Percentiles rank a stretch among this genome's conserved stretches.
These are phyloP conservation scores for Excalfactoria chinensis DNA, from an alignment of 2,113 vertebrate species.

Conservation along the genomic window DNA sequence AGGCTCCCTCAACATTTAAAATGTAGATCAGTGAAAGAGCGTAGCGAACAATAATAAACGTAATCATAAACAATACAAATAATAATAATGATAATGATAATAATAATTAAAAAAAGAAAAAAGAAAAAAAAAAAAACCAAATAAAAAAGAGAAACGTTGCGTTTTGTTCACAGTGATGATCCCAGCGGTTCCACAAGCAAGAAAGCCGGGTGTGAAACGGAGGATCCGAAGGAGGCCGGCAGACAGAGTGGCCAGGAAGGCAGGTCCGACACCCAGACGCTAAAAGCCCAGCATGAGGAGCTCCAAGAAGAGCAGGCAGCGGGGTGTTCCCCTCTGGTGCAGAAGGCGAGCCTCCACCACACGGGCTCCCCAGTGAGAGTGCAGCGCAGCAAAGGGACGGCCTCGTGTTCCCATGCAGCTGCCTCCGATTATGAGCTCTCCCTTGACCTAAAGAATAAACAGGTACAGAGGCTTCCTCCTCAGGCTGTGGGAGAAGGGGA, in stretches of 20 bases:
- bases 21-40: conserved; percentile 13
- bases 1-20: not conserved
- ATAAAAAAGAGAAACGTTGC: conserved; percentile 80
- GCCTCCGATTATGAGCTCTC: conserved; percentile 97
- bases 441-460: conserved; percentile 99
- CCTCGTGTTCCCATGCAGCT: conserved; percentile 89
- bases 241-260: conserved; percentile 81
- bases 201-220: conserved; percentile 79
- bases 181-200: conserved; percentile 78
- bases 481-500: conserved; percentile 67
- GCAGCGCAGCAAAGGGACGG: conserved; percentile 87
- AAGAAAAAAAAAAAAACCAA: conserved; percentile 38
- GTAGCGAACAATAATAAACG: not conserved
- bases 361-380: conserved; percentile 90
- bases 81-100: not conserved
- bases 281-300: conserved; percentile 77
- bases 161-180: conserved; percentile 84
- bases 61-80: not conserved
- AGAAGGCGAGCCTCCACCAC: conserved; percentile 90
- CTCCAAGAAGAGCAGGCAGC: conserved; percentile 82
- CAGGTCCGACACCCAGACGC: conserved; percentile 78
- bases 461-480: conserved; percentile 86
- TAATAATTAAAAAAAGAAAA: conserved; percentile 20
- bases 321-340: conserved; percentile 81
- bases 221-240: conserved; percentile 82